Evolutionary conservation across 2,888 invertebrate species (phyloP).

Genomic region (Mythimna lalbum): DNA sequence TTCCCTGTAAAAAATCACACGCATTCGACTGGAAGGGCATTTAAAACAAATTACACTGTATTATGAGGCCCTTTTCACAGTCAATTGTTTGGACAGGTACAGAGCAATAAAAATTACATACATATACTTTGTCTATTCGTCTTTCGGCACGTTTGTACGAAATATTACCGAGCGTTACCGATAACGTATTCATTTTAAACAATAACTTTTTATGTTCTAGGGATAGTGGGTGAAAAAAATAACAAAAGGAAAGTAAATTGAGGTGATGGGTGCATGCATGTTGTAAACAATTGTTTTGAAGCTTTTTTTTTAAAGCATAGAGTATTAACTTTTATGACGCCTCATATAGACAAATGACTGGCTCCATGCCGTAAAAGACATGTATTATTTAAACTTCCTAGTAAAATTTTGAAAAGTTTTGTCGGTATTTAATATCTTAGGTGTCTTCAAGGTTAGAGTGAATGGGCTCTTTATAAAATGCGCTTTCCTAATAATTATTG

Average conservation of each 20-base stretch:
- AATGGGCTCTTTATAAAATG: too few relatives aligned
- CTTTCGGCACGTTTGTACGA: constrained; percentile 58
- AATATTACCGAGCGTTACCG: constrained; percentile 26
- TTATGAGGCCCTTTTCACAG: constrained; percentile 30
- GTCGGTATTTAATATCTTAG: too few relatives aligned
- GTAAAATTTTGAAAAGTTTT: neutral
- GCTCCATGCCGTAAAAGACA: neutral
- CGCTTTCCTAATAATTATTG: too few relatives aligned
- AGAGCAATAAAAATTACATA: constrained; percentile 50
- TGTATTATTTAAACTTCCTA: neutral
- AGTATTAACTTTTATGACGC: neutral
- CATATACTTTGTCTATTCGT: constrained; percentile 42
- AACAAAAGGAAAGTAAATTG: constrained; percentile 36
- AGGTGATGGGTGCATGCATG: constrained; percentile 23
- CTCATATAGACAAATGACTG: neutral
- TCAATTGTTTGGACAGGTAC: constrained; percentile 62
- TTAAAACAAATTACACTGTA: constrained; percentile 42
- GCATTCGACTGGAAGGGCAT: constrained; percentile 14
- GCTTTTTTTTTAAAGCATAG: neutral
- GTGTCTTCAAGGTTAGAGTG: too few relatives aligned
- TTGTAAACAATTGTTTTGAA: constrained; percentile 43
- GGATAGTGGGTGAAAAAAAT: constrained; percentile 42
- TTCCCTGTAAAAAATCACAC: constrained; percentile 43
- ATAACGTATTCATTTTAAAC: constrained; percentile 55
- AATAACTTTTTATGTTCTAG: constrained; percentile 39